Percentiles rank a stretch among this genome's conserved stretches.
Evolutionary conservation across 2,113 vertebrate genomes (phyloP).

Genomic region (Ailuropoda melanoleuca): DNA sequence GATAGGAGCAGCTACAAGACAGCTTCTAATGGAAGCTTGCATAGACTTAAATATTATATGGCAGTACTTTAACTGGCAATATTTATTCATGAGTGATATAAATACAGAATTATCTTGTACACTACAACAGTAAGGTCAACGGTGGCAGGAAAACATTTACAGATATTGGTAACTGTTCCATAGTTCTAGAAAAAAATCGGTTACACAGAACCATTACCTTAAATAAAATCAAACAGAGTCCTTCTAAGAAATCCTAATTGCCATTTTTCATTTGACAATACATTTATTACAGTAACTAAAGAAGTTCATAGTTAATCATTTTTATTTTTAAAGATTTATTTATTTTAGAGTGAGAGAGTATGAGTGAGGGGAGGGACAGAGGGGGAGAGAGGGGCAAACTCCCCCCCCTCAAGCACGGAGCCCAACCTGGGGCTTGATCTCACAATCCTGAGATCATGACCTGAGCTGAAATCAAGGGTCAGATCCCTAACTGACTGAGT

Average conservation of each 20-base stretch:
- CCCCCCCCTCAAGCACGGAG: neutral
- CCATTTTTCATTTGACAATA: neutral
- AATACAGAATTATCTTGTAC: neutral
- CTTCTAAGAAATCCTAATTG: constrained; percentile 18
- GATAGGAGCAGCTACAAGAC: neutral
- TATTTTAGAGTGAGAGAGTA: neutral
- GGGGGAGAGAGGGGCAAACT: neutral
- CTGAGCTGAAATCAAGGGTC: neutral
- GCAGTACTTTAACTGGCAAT: neutral
- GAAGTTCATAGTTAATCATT: neutral
- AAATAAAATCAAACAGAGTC: neutral
- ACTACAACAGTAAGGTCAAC: neutral
- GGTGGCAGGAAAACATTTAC: neutral
- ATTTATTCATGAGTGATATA: neutral
- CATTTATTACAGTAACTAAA: neutral
- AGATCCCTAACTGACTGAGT: neutral
- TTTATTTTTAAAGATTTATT: neutral
- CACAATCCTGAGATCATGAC: neutral
- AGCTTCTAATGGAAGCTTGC: neutral
- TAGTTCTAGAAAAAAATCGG: neutral
- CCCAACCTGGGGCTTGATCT: neutral
- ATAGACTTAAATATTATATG: neutral
- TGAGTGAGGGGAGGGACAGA: neutral
- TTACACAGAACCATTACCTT: neutral
- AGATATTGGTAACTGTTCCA: neutral